These are phyloP conservation scores for Sericinus montela DNA, from an alignment of 2,888 invertebrate species.

Conservation along the genomic window DNA sequence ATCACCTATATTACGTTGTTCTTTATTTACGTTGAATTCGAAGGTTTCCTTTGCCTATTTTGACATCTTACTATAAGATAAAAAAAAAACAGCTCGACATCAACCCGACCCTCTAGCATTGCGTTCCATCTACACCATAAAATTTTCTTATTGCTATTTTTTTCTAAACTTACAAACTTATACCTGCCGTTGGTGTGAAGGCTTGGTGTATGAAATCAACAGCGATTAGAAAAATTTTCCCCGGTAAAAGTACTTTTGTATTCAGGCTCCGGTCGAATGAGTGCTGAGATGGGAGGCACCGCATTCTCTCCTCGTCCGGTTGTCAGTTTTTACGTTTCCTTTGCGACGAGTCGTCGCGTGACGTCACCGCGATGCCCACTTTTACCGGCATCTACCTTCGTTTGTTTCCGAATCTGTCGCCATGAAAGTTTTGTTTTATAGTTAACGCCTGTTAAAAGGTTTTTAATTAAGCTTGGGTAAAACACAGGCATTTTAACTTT, in stretches of 20 bases:
- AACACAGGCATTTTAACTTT: no score
- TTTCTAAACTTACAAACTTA: conserved; percentile 8
- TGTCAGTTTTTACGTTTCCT: conserved; percentile 55
- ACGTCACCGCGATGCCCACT: conserved; percentile 40
- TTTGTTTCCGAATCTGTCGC: not conserved
- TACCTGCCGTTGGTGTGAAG: not conserved
- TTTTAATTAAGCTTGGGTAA: no score
- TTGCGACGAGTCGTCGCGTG: conserved; percentile 23
- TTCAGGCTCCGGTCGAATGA: conserved; percentile 8
- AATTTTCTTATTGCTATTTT: conserved; percentile 3
- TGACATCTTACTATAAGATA: no score
- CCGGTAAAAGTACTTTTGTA: conserved; percentile 4
- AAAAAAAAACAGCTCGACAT: no score
- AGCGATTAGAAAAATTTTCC: not conserved
- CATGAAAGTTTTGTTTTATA: no score
- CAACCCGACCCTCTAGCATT: not conserved
- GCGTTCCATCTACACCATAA: not conserved
- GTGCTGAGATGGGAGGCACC: not conserved
- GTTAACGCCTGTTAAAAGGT: no score
- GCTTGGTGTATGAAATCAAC: not conserved
- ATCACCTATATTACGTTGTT: no score
- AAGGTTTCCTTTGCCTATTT: no score
- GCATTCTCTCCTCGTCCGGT: conserved; percentile 43
- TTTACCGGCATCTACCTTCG: conserved; percentile 36
- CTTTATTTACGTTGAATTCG: no score